phyloP scores from a whole-genome alignment of 2,113 vertebrate species.

The Melospiza georgiana region DNA sequence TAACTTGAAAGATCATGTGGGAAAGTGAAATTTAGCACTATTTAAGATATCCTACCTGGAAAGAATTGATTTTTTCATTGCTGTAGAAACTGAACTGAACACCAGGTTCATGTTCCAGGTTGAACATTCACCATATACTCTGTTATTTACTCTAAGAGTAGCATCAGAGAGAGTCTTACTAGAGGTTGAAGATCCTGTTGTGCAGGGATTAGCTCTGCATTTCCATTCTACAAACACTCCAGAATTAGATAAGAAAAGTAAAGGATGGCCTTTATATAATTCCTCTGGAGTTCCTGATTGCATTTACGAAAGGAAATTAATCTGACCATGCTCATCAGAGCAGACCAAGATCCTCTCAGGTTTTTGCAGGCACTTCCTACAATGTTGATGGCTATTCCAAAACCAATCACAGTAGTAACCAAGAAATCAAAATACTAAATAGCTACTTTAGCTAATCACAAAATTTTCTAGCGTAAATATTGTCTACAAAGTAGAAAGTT shows the following conservation, averaged over 20 bases:
- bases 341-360: not conserved
- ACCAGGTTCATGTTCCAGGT: not conserved
- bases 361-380: not conserved
- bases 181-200: not conserved
- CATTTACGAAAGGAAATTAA: not conserved
- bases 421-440: not conserved
- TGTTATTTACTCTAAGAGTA: not conserved
- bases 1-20: conserved; percentile 35
- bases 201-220: not conserved
- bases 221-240: not conserved
- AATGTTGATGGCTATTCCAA: not conserved
- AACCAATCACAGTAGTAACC: not conserved
- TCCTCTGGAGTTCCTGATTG: not conserved
- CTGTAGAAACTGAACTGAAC: not conserved
- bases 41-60: conserved; percentile 52
- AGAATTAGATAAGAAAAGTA: not conserved
- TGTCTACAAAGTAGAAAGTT: not conserved
- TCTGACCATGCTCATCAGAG: not conserved
- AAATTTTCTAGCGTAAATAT: not conserved
- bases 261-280: not conserved
- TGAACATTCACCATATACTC: not conserved
- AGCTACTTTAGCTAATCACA: not conserved
- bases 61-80: conserved; percentile 49
- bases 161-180: not conserved
- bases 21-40: conserved; percentile 39